Evolutionary conservation across 2,888 invertebrate species (phyloP), one percentile per base, ranked within the genome.

Genomic region (Stegophylla sp.): DNA sequence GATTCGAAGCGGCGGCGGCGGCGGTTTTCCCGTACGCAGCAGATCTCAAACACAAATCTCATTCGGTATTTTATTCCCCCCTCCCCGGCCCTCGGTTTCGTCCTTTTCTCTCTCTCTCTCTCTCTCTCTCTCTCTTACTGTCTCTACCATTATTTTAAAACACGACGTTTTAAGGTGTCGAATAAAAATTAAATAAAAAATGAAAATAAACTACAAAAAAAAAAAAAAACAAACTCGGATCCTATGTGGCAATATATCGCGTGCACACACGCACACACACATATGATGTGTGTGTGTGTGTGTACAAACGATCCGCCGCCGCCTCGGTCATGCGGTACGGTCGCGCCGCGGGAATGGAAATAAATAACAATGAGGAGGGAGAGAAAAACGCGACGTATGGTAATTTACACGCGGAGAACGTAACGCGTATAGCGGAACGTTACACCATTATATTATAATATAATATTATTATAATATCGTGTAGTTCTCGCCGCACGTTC

Each of bases 141-240:
- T 66, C 7, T 66, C 5, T n/a, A n/a, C 17, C 34, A 61, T 74
- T 74, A 28, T 45, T 61, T 73, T 59, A 28, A 48, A 63, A 75
- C n/a, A n/a, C 43, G 34, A 75, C 51, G 63, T 63, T 63, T 63
- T 63, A 63, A 75, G 74, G 74, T 75, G 74, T 75, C 74, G 74
- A 75, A 75, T 63, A 63, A 63, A 48, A 41, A 13, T 4, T 17
- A 9, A 34, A 34, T 53, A 67, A 67, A 71, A 71, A 53, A 34
- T 12, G 13, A 45, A 67, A 67, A 67, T 26, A 45, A 67, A 72
- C 23, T 7, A 26, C 45, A 64, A 64, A 45, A 67, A 45, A 23
- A 23, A 23, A 26, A 67, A 67, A 48, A 20, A 26, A 67, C 43
- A 20, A 59, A 61, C 28, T 48, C 28, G 51, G 63, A 51, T 63